These are phyloP conservation scores for Creontiades dilutus DNA, from an alignment of 2,888 invertebrate genomes.

Conservation along the genomic window DNA sequence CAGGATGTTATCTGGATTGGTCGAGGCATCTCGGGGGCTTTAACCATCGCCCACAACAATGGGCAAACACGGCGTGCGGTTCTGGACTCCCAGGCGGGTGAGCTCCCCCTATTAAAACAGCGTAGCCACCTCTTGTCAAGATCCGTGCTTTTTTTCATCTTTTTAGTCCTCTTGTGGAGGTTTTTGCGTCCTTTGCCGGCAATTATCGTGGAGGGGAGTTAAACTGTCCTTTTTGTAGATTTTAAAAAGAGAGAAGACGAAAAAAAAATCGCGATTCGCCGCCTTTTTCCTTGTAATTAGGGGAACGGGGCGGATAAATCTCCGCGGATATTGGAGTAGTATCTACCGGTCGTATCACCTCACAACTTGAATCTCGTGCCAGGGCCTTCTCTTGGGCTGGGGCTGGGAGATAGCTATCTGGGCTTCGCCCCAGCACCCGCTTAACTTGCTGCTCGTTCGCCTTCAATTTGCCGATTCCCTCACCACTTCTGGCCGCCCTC, in stretches of 20 bases:
- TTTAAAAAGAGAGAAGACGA: neutral
- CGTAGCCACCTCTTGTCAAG: slow-evolving; percentile 46
- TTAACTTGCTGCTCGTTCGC: slow-evolving; percentile 33
- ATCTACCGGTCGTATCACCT: slow-evolving; percentile 9
- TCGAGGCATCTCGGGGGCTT: neutral
- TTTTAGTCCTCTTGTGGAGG: neutral
- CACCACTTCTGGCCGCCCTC: neutral
- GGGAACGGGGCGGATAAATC: neutral
- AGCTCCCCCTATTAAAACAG: slow-evolving; percentile 20
- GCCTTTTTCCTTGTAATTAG: slow-evolving; percentile 25
- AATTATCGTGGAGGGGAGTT: slow-evolving; percentile 8
- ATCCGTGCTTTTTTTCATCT: neutral
- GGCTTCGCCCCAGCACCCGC: neutral
- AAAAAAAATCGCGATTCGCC: neutral
- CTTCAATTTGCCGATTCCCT: slow-evolving; percentile 22
- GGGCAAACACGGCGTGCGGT: slow-evolving; percentile 35
- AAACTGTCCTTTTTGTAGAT: slow-evolving; percentile 10
- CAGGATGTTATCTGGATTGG: slow-evolving; percentile 54
- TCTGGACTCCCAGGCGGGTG: neutral
- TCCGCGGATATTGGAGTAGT: neutral
- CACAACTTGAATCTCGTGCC: slow-evolving; percentile 19
- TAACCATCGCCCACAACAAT: slow-evolving; percentile 45
- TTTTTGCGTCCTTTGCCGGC: slow-evolving; percentile 13
- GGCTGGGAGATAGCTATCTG: neutral
- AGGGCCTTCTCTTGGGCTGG: slow-evolving; percentile 13